A percentile compares a stretch with the other conserved stretches of the same genome.
Conservation (phyloP, 2,113 vertebrate genomes). For the Callopanchax toddi region DNA sequence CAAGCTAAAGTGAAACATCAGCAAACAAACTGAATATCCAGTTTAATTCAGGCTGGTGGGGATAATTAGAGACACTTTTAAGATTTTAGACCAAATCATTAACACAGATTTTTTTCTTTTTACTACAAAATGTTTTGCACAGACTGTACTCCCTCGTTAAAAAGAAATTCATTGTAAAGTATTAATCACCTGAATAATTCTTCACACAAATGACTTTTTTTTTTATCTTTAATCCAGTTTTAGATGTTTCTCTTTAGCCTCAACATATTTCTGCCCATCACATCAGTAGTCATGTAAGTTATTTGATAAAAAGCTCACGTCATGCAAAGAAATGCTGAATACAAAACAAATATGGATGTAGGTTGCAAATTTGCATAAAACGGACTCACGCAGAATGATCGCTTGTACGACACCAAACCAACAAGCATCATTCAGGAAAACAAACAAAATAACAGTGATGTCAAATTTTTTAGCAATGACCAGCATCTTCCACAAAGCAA, state of each 20-base stretch:
- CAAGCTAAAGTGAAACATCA: constrained; percentile 65
- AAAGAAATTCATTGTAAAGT: no score
- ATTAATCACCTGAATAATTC: no score
- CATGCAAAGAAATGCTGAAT: constrained; percentile 70
- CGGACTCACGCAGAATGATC: constrained; percentile 43
- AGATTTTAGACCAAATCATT: no score
- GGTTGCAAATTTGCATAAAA: constrained; percentile 37
- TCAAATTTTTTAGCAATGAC: constrained; percentile 70
- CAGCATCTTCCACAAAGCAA: constrained; percentile 74
- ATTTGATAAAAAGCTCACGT: constrained; percentile 60
- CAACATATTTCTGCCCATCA: constrained; percentile 60
- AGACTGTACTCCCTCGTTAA: no score
- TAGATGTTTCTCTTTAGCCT: constrained; percentile 65
- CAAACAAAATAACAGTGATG: constrained; percentile 37
- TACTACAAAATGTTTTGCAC: no score
- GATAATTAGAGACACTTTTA: no score
- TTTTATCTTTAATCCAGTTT: neutral
- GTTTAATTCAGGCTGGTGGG: neutral
- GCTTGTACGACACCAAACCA: constrained; percentile 43
- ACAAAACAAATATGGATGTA: constrained; percentile 59
- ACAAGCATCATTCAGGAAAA: constrained; percentile 66
- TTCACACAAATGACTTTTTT: neutral
- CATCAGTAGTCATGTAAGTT: constrained; percentile 67
- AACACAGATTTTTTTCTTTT: no score
- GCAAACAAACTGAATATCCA: neutral